phyloP scores from a whole-genome alignment of 2,888 invertebrate species.

The Spilarctia lutea region DNA sequence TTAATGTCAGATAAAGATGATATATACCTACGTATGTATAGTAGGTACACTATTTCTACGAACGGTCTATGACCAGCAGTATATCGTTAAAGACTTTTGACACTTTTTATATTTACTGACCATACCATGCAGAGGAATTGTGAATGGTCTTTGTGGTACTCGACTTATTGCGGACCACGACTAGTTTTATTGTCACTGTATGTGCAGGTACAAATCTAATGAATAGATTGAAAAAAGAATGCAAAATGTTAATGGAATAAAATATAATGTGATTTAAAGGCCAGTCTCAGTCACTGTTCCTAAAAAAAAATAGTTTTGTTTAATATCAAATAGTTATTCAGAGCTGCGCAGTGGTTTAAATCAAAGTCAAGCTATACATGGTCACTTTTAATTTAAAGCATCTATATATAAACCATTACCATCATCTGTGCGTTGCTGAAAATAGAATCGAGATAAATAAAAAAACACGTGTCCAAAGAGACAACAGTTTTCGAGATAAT shows the following conservation, averaged over 20 bases:
- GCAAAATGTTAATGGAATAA: background rate
- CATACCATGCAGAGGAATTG: background rate
- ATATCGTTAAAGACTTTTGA: background rate
- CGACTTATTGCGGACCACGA: background rate
- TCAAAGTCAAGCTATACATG: background rate
- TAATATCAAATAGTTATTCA: background rate
- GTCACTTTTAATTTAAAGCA: background rate
- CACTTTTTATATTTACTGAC: background rate
- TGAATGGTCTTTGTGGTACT: background rate
- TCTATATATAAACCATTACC: background rate
- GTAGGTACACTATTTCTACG: too few species aligned
- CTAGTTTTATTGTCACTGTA: background rate
- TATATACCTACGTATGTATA: too few species aligned
- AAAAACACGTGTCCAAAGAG: background rate
- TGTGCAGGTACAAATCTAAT: background rate
- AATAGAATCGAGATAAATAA: background rate
- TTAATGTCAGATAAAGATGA: background rate
- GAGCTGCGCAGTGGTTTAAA: background rate
- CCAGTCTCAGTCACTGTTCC: background rate
- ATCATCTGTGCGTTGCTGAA: background rate
- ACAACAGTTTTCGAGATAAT: constrained; percentile 1
- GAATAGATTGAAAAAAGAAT: background rate
- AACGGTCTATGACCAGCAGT: too few species aligned
- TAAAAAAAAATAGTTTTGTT: background rate
- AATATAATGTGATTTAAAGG: background rate